Conservation (phyloP, 2,113 vertebrate genomes). For the western clawed frog (Xenopus tropicalis) region DNA sequence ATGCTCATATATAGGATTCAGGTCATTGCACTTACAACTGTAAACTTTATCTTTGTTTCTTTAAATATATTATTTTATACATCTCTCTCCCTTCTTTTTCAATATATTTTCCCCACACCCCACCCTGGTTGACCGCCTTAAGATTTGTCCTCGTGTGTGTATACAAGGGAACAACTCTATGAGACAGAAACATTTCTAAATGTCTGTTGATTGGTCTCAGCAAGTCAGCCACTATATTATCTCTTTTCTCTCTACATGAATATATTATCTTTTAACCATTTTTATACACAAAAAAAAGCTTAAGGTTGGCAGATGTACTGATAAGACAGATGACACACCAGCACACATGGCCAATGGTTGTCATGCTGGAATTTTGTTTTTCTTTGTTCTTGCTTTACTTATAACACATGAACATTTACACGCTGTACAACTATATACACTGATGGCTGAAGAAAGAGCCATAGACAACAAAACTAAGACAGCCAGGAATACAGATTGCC, state of each 20-base stretch:
- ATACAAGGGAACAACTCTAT: conserved; percentile 5
- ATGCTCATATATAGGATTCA: conserved; percentile 85
- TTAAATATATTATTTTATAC: conserved; percentile 58
- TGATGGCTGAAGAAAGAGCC: conserved; percentile 51
- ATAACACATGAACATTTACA: conserved; percentile 60
- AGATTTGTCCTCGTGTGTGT: neutral
- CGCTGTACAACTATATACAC: conserved; percentile 94
- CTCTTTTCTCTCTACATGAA: conserved; percentile 1
- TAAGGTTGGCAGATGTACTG: conserved; percentile 11
- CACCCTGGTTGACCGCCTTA: conserved; percentile 11
- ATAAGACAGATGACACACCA: conserved; percentile 22
- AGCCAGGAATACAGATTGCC: conserved; percentile 26
- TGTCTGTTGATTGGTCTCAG: conserved; percentile 17
- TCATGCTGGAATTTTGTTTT: conserved; percentile 51
- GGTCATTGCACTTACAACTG: conserved; percentile 88
- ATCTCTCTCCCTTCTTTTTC: conserved; percentile 47
- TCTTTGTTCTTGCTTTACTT: conserved; percentile 53
- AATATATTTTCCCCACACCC: conserved; percentile 36
- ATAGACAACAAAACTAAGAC: conserved; percentile 33
- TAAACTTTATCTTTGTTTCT: conserved; percentile 66
- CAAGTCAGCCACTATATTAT: conserved; percentile 31
- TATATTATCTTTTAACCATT: conserved; percentile 53
- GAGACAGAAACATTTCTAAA: conserved; percentile 58
- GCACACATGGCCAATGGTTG: conserved; percentile 15
- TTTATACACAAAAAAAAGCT: conserved; percentile 35